Evolutionary conservation across 1,140 invertebrate genomes (phyloP).

Genomic region (Drosophila elegans): DNA sequence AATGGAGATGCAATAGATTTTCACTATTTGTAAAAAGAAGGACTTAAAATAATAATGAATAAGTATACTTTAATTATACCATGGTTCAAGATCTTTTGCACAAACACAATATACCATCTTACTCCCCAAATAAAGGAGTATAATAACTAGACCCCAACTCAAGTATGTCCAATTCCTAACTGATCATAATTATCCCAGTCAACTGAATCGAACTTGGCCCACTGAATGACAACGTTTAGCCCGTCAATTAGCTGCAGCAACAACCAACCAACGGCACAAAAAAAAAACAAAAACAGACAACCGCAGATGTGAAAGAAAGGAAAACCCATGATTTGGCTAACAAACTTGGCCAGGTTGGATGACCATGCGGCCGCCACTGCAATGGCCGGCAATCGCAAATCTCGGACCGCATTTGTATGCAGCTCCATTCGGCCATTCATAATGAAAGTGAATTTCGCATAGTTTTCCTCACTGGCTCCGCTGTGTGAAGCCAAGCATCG

Average conservation of each 20-base stretch:
- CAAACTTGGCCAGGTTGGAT: slow-evolving; percentile 73
- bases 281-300: slow-evolving; percentile 15
- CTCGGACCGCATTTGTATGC: slow-evolving; percentile 67
- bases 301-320: slow-evolving; percentile 50
- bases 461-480: slow-evolving; percentile 45
- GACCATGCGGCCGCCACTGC: slow-evolving; percentile 49
- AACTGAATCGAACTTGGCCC: slow-evolving; percentile 26
- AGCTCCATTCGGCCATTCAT: slow-evolving; percentile 70
- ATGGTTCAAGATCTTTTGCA: no score
- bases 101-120: no score
- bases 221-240: slow-evolving; percentile 41
- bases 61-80: no score
- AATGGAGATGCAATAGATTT: no score
- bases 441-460: slow-evolving; percentile 82
- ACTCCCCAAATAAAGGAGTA: no score
- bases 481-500: slow-evolving; percentile 43
- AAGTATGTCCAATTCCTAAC: background rate
- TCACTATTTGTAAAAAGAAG: no score
- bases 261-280: slow-evolving; percentile 11
- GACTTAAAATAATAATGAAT: no score
- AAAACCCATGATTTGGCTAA: slow-evolving; percentile 59
- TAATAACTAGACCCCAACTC: background rate
- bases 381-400: slow-evolving; percentile 13
- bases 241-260: slow-evolving; percentile 39
- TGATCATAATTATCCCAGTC: slow-evolving; percentile 20